phyloP scores from a whole-genome alignment of 2,888 invertebrate species.

The Andricus quercusramuli region DNA sequence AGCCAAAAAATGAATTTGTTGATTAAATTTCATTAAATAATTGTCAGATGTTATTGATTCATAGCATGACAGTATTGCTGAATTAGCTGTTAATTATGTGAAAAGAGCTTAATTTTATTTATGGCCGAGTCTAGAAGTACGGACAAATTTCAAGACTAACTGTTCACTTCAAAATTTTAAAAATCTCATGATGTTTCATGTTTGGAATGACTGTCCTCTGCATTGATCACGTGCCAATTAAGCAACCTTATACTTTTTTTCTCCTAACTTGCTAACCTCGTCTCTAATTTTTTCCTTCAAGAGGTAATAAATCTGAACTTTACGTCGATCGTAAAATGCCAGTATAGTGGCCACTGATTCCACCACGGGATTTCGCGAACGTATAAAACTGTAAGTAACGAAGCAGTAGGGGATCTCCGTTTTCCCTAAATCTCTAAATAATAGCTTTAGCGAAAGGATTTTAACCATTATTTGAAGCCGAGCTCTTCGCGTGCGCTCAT shows the following conservation, averaged over 20 bases:
- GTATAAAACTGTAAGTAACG: conserved; percentile 59
- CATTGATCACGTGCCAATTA: neutral
- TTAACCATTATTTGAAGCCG: conserved; percentile 41
- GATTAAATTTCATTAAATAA: too few species aligned
- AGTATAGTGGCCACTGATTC: conserved; percentile 43
- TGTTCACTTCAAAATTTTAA: too few species aligned
- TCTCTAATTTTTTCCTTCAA: conserved; percentile 16
- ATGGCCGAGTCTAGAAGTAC: too few species aligned
- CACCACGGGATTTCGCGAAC: conserved; percentile 52
- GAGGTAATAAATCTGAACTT: conserved; percentile 41
- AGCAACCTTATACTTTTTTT: neutral
- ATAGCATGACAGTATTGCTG: too few species aligned
- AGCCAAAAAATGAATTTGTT: too few species aligned
- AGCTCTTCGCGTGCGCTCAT: conserved; percentile 30
- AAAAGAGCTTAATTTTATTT: too few species aligned
- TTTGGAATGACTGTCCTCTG: too few species aligned
- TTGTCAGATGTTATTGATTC: too few species aligned
- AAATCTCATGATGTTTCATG: too few species aligned
- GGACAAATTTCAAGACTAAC: too few species aligned
- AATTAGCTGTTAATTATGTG: too few species aligned
- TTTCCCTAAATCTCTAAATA: conserved; percentile 60
- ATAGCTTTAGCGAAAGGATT: conserved; percentile 48
- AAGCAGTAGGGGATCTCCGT: conserved; percentile 46
- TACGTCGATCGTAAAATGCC: conserved; percentile 46
- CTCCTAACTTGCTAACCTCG: neutral